A percentile compares a stretch with the other conserved stretches of the same genome.
Evolutionary conservation across 2,113 vertebrate species (phyloP).

Genomic region (Amia ocellicauda): DNA sequence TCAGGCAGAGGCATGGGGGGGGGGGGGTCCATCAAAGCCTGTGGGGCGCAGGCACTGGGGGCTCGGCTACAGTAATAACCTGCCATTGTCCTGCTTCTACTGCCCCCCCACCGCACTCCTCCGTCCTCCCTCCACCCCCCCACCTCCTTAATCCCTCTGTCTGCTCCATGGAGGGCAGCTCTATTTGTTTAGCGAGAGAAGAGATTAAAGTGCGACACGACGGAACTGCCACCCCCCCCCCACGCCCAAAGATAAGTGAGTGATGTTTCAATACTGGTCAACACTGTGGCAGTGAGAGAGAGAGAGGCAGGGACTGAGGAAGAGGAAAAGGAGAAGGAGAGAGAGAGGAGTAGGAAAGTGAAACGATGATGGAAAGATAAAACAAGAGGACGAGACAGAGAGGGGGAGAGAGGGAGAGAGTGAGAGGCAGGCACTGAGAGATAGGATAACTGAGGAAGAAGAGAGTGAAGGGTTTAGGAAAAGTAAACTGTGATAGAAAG

Average conservation of each 20-base stretch:
- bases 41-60: background rate
- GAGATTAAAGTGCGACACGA: conserved; percentile 35
- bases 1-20: conserved; percentile 16
- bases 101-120: conserved; percentile 1
- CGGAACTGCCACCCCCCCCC: conserved; percentile 15
- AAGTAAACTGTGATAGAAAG: too few relatives aligned
- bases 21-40: conserved; percentile 25
- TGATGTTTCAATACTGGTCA: too few relatives aligned
- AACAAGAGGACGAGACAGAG: background rate
- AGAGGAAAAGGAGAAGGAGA: conserved; percentile 6
- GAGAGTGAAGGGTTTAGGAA: too few relatives aligned
- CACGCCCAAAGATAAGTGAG: conserved; percentile 16
- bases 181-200: conserved; percentile 40
- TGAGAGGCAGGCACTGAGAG: too few relatives aligned
- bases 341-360: background rate
- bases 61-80: conserved; percentile 32
- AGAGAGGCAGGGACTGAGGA: conserved; percentile 26
- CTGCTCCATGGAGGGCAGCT: conserved; percentile 18
- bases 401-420: background rate
- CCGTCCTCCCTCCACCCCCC: conserved; percentile 2
- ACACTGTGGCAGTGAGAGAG: background rate
- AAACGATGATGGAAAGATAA: background rate
- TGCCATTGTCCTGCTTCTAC: conserved; percentile 18
- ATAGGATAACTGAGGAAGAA: too few relatives aligned
- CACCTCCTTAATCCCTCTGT: conserved; percentile 25